Conservation (phyloP, 2,888 invertebrate species). For the Platycheirus rosarum region DNA sequence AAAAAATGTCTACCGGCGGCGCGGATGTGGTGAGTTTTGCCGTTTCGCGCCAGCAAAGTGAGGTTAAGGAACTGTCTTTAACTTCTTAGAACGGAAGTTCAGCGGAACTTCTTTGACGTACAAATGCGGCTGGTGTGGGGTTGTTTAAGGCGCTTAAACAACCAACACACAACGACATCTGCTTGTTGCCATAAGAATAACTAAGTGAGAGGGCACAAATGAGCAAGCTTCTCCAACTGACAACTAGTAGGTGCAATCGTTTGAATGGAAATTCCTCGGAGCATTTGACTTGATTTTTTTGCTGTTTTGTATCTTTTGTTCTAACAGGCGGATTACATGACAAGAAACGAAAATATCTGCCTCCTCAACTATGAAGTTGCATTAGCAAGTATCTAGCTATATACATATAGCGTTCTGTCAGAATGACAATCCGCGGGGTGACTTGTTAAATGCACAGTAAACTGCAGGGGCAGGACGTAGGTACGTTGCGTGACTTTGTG, state of each 20-base stretch:
- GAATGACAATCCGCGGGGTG: slow-evolving; percentile 15
- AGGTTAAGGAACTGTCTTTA: slow-evolving; percentile 71
- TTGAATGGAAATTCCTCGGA: slow-evolving; percentile 44
- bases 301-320: slow-evolving; percentile 34
- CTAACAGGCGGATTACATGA: slow-evolving; percentile 61
- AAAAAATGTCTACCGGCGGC: slow-evolving; percentile 56
- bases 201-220: slow-evolving; percentile 55
- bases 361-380: slow-evolving; percentile 30
- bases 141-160: slow-evolving; percentile 49
- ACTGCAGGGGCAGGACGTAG: slow-evolving; percentile 32
- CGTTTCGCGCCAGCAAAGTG: slow-evolving; percentile 37
- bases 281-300: slow-evolving; percentile 27
- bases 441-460: slow-evolving; percentile 8
- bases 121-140: slow-evolving; percentile 17
- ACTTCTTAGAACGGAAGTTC: slow-evolving; percentile 64
- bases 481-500: slow-evolving; percentile 62
- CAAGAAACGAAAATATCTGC: slow-evolving; percentile 49
- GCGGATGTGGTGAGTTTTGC: background rate
- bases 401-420: slow-evolving; percentile 14
- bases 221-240: slow-evolving; percentile 47
- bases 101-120: slow-evolving; percentile 42
- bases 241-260: slow-evolving; percentile 24
- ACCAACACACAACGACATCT: slow-evolving; percentile 6
- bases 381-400: slow-evolving; percentile 47
- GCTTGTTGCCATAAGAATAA: slow-evolving; percentile 43